These are phyloP conservation scores for Mirounga angustirostris DNA, from an alignment of 2,113 vertebrate genomes.

Conservation along the genomic window DNA sequence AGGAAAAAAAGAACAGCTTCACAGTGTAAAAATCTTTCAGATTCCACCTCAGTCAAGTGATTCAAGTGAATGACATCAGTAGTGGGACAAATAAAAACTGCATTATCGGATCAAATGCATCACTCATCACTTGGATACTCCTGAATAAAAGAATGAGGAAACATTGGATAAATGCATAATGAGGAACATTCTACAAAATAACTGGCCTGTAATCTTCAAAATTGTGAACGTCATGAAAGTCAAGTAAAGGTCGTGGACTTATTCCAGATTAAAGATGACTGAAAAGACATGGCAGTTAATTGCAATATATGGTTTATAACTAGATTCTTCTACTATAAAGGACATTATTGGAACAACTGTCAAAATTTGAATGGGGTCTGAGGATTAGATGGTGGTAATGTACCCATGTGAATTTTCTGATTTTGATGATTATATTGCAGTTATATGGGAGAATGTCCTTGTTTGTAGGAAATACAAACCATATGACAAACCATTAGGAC, in stretches of 20 bases:
- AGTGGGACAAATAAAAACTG: not conserved
- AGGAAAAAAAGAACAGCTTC: not conserved
- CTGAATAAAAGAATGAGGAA: not conserved
- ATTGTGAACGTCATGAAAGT: not conserved
- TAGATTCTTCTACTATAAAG: not conserved
- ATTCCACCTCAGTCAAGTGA: not conserved
- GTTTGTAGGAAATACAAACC: not conserved
- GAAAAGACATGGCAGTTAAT: not conserved
- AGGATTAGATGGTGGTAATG: not conserved
- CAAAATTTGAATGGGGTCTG: not conserved
- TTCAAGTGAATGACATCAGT: not conserved
- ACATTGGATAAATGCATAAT: not conserved
- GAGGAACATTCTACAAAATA: not conserved
- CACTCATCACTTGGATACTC: not conserved
- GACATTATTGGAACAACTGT: not conserved
- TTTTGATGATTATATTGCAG: not conserved
- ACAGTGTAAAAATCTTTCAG: not conserved
- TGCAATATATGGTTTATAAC: not conserved
- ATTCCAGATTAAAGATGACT: not conserved
- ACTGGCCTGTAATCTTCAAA: not conserved
- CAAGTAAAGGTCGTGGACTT: not conserved
- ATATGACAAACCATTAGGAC: no score
- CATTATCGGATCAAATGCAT: not conserved
- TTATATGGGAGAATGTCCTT: not conserved
- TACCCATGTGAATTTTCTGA: not conserved